A percentile compares a stretch with the other conserved stretches of the same genome.
Evolutionary conservation across 1,140 invertebrate genomes (phyloP).

Genomic region (Megathymus violae): DNA sequence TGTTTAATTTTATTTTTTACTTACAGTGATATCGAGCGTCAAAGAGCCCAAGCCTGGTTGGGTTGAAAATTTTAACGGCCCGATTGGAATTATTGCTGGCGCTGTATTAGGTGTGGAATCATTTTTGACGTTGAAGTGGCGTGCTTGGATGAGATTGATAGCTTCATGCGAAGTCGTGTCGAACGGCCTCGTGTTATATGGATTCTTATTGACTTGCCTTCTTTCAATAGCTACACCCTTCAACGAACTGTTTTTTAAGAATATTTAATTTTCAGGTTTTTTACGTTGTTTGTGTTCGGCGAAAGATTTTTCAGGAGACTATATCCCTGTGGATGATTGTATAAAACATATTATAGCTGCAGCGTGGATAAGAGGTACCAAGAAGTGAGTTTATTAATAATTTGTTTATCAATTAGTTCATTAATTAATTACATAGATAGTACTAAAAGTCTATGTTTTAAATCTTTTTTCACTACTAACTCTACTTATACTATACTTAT

Average conservation of each 20-base stretch:
- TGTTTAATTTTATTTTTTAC: conserved; percentile 35
- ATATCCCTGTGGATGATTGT: background rate
- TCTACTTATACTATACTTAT: no score
- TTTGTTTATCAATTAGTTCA: no score
- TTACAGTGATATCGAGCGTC: conserved; percentile 86
- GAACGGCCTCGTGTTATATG: no score
- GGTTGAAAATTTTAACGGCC: conserved; percentile 98
- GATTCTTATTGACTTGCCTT: no score
- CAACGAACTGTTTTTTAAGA: no score
- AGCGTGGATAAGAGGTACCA: conserved; percentile 6
- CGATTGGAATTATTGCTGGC: conserved; percentile 89
- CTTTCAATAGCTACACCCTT: no score
- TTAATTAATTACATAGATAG: no score
- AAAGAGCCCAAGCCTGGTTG: conserved; percentile 90
- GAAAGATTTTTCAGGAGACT: background rate
- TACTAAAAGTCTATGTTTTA: no score
- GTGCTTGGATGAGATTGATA: no score
- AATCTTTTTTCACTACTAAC: no score
- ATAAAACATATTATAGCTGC: conserved; percentile 3
- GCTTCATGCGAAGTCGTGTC: background rate
- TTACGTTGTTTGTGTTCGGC: background rate
- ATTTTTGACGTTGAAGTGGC: no score
- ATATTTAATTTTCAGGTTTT: background rate
- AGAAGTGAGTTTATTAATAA: conserved; percentile 1
- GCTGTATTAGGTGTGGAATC: conserved; percentile 87